Conservation (phyloP, 2,888 invertebrate species). For the Geotrupes spiniger region DNA sequence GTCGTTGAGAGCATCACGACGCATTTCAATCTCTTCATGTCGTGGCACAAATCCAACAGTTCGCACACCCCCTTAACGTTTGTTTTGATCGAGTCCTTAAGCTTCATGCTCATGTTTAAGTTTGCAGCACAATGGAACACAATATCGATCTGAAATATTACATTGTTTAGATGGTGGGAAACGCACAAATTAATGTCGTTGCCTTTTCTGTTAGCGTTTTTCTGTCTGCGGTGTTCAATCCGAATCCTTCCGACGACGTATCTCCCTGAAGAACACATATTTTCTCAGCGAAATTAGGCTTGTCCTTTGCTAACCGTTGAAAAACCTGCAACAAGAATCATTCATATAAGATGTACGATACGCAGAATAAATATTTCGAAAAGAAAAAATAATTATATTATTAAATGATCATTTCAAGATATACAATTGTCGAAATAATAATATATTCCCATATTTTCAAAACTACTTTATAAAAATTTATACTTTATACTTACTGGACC, state of each 20-base stretch:
- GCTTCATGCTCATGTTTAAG: conserved; percentile 34
- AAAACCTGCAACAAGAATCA: no score
- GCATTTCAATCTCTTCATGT: conserved; percentile 31
- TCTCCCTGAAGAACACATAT: conserved; percentile 35
- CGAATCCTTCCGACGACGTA: conserved; percentile 19
- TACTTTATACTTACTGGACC: conserved; percentile 22
- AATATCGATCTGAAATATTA: conserved; percentile 29
- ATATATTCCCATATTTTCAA: no score
- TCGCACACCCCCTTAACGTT: conserved; percentile 36
- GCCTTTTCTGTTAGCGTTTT: conserved; percentile 23
- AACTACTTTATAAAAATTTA: no score
- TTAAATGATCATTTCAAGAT: no score
- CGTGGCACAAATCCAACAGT: conserved; percentile 26
- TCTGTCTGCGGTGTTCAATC: conserved; percentile 12
- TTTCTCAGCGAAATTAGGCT: conserved; percentile 26
- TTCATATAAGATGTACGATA: no score
- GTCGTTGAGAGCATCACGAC: conserved; percentile 46
- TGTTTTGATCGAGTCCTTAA: conserved; percentile 32
- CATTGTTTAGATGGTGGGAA: not conserved
- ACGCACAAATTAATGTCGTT: not conserved
- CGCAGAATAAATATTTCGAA: no score
- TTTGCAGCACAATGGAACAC: conserved; percentile 39
- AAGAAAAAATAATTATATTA: no score
- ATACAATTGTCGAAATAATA: no score
- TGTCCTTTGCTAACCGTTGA: conserved; percentile 8